Percentiles rank a stretch among this genome's conserved stretches.
phyloP scores from a whole-genome alignment of 2,113 vertebrate species.

The Hippocampus comes region DNA sequence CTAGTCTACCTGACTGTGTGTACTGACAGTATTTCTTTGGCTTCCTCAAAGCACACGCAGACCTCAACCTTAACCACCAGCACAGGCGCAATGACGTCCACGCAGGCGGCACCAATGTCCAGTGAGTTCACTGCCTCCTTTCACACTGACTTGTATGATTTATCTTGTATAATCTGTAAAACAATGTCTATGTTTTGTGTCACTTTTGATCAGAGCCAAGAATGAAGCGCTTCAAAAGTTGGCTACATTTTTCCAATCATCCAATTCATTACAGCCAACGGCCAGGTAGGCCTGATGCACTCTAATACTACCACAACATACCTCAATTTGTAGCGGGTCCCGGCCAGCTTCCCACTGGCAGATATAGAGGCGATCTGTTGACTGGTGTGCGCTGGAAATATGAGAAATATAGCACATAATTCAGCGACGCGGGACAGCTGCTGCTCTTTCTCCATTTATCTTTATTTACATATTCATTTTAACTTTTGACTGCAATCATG shows the following conservation, averaged over 20 bases:
- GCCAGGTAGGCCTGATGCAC: conserved; percentile 30
- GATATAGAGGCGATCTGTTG: too few species aligned
- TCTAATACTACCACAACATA: neutral
- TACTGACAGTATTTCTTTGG: neutral
- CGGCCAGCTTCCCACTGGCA: too few species aligned
- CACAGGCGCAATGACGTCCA: conserved; percentile 45
- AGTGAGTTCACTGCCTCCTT: conserved; percentile 46
- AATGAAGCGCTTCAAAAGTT: conserved; percentile 73
- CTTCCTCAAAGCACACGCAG: conserved; percentile 34
- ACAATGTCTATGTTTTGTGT: neutral
- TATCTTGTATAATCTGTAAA: neutral
- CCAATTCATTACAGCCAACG: conserved; percentile 23
- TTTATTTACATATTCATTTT: too few species aligned
- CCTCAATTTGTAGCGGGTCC: neutral
- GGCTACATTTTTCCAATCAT: conserved; percentile 73
- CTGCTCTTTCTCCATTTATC: too few species aligned
- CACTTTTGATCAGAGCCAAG: conserved; percentile 63
- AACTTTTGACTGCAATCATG: too few species aligned
- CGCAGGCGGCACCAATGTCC: conserved; percentile 18
- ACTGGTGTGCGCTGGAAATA: too few species aligned
- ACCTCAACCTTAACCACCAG: conserved; percentile 36
- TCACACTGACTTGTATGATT: neutral
- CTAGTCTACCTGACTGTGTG: neutral
- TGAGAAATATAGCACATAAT: too few species aligned
- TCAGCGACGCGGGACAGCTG: too few species aligned